Conservation (phyloP, 2,888 invertebrate genomes). For the Eupelmus urozonus region DNA sequence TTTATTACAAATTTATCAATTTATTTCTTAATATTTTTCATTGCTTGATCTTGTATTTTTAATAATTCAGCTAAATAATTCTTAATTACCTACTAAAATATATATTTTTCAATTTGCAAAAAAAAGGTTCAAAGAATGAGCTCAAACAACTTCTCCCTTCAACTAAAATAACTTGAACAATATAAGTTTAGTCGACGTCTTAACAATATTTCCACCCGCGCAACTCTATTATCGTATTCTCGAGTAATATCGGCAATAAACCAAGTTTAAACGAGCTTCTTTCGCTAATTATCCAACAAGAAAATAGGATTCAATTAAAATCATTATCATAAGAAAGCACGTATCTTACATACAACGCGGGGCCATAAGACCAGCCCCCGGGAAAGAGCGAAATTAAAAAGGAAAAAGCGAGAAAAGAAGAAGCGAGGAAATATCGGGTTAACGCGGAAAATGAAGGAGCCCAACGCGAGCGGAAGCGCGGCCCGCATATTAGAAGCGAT, state of each 20-base stretch:
- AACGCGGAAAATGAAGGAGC: slow-evolving; percentile 36
- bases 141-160: too few relatives aligned
- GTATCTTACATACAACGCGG: slow-evolving; percentile 26
- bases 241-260: background rate
- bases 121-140: too few relatives aligned
- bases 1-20: too few relatives aligned
- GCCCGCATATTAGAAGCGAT: slow-evolving; percentile 50
- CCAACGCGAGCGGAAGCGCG: background rate
- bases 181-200: too few relatives aligned
- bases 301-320: slow-evolving; percentile 37
- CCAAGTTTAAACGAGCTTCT: slow-evolving; percentile 11
- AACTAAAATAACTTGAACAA: too few relatives aligned
- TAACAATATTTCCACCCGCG: too few relatives aligned
- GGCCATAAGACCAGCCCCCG: background rate
- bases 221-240: too few relatives aligned
- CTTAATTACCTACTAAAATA: too few relatives aligned
- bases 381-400: background rate
- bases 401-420: background rate
- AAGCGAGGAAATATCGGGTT: slow-evolving; percentile 24
- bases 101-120: too few relatives aligned
- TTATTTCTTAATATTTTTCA: too few relatives aligned
- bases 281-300: slow-evolving; percentile 4
- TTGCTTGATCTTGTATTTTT: too few relatives aligned
- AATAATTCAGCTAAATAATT: too few relatives aligned
- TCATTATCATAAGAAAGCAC: slow-evolving; percentile 42